These are phyloP conservation scores for Drosophila leonis DNA, from an alignment of 2,888 invertebrate species.

Conservation along the genomic window DNA sequence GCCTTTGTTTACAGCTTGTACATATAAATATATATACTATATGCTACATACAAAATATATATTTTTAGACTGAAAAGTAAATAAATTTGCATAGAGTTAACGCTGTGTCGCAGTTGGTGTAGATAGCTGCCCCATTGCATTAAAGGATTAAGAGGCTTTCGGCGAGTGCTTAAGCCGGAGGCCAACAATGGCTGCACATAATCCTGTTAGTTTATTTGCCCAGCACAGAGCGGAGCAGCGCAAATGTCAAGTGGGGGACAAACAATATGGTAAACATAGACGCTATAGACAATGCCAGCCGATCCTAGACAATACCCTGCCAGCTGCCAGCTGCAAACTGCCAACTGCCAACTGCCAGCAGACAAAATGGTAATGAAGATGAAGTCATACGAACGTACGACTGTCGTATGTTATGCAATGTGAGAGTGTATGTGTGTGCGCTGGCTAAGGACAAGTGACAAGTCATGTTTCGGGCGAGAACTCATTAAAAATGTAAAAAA, in stretches of 20 bases:
- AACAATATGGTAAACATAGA: conserved; percentile 51
- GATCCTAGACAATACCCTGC: conserved; percentile 58
- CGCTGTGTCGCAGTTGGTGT: conserved; percentile 29
- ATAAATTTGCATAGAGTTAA: conserved; percentile 73
- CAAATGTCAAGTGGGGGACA: conserved; percentile 69
- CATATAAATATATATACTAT: not conserved
- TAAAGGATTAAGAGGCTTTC: conserved; percentile 70
- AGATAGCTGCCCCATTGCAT: conserved; percentile 42
- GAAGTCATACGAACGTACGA: conserved; percentile 59
- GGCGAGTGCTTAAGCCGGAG: conserved; percentile 39
- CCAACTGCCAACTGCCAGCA: conserved; percentile 28
- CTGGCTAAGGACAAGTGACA: conserved; percentile 27
- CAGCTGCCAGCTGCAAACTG: conserved; percentile 32
- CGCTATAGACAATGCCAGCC: conserved; percentile 33
- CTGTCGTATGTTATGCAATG: not conserved
- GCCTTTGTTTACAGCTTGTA: conserved; percentile 54
- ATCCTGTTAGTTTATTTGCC: conserved; percentile 77
- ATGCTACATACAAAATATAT: conserved; percentile 27
- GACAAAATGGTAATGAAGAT: conserved; percentile 62
- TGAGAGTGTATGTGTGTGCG: conserved; percentile 2
- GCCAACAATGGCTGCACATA: conserved; percentile 65
- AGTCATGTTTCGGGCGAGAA: conserved; percentile 50
- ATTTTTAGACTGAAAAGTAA: conserved; percentile 71
- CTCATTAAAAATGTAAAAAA: conserved; percentile 53
- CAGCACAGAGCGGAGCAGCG: conserved; percentile 28